Percentiles rank a stretch among this genome's conserved stretches.
Conservation (phyloP, 2,888 invertebrate genomes). For the Pollenia labialis region DNA sequence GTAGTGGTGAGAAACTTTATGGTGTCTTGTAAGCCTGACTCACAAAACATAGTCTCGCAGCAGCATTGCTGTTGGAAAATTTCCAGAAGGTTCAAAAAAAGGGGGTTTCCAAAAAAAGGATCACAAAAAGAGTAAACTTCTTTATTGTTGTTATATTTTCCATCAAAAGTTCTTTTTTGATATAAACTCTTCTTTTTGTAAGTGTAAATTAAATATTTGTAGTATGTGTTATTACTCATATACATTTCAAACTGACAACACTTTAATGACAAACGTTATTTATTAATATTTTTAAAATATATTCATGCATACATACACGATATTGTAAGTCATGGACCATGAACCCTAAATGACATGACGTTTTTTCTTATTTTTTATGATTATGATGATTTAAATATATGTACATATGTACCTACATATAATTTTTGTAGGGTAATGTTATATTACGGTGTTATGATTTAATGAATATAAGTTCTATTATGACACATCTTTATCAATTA, state of each 20-base stretch:
- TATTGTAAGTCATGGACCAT: constrained; percentile 25
- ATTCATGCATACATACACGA: not conserved
- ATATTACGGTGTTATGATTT: not conserved
- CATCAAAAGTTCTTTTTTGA: constrained; percentile 25
- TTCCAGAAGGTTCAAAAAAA: no score
- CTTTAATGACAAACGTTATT: constrained; percentile 41
- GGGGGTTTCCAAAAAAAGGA: no score
- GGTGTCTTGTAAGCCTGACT: no score
- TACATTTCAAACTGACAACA: constrained; percentile 1
- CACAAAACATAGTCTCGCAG: no score
- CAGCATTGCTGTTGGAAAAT: no score
- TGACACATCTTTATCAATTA: not conserved
- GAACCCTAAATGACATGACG: constrained; percentile 5
- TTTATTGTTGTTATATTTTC: constrained; percentile 5
- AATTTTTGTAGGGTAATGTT: constrained; percentile 1
- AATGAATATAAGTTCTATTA: not conserved
- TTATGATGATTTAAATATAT: not conserved
- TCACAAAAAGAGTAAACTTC: not conserved
- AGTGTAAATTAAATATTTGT: constrained; percentile 2
- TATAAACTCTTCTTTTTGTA: not conserved
- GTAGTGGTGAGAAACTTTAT: no score
- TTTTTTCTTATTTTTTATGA: not conserved
- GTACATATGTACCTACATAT: no score
- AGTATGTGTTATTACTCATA: not conserved
- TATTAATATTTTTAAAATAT: not conserved